phyloP scores from a whole-genome alignment of 2,888 invertebrate genomes.

The Morinoia aosen region DNA sequence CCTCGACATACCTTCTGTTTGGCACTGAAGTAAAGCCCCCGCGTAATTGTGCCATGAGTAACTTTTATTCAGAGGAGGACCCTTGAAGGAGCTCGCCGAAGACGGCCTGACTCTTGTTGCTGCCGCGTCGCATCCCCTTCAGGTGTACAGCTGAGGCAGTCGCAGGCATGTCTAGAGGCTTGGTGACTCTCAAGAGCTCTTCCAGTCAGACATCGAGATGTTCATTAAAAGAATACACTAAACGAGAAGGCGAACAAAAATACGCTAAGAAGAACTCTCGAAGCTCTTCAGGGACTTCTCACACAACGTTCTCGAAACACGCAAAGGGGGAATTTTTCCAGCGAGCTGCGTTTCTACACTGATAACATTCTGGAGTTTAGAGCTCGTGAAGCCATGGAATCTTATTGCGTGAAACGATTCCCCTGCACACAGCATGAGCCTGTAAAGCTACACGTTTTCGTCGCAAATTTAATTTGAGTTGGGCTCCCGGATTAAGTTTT shows the following conservation, averaged over 20 bases:
- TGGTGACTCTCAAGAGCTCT: constrained; percentile 26
- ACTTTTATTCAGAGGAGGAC: not conserved
- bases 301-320: not conserved
- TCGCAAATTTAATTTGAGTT: not conserved
- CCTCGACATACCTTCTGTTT: not conserved
- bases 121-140: constrained; percentile 27
- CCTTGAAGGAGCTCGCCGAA: not conserved
- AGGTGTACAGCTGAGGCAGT: constrained; percentile 14
- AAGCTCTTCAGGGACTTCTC: not conserved
- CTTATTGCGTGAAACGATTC: not conserved
- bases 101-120: not conserved
- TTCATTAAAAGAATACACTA: constrained; percentile 19
- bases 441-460: not conserved
- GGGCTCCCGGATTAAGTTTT: not conserved
- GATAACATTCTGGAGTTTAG: not conserved
- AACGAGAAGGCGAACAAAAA: not conserved
- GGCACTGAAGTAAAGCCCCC: not conserved
- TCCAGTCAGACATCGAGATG: constrained; percentile 19
- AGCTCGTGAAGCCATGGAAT: not conserved
- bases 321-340: not conserved
- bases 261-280: not conserved
- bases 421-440: not conserved
- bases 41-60: not conserved
- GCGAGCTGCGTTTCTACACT: not conserved
- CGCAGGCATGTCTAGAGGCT: not conserved